Evolutionary conservation across 2,113 vertebrate species (phyloP).

Genomic region (Herpetotheres cachinnans): DNA sequence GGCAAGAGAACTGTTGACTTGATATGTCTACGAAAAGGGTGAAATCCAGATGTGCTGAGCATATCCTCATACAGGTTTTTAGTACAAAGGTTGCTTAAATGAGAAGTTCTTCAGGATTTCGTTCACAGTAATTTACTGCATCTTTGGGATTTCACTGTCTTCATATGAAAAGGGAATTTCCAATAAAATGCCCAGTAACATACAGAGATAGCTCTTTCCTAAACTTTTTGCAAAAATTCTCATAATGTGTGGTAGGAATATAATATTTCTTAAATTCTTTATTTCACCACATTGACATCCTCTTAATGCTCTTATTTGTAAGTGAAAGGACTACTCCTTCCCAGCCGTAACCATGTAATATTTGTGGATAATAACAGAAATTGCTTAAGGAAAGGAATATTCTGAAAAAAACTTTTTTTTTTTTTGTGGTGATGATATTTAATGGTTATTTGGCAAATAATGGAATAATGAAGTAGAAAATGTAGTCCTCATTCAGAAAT

Average conservation of each 20-base stretch:
- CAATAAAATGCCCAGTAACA: background rate
- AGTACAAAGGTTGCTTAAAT: background rate
- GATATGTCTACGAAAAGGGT: background rate
- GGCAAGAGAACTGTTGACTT: background rate
- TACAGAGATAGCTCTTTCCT: background rate
- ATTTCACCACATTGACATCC: background rate
- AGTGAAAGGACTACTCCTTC: background rate
- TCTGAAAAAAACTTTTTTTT: rapidly evolving
- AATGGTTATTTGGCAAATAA: background rate
- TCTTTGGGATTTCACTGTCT: background rate
- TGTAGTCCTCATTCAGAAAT: background rate
- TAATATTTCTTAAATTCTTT: background rate
- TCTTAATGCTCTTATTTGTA: background rate
- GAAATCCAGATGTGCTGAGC: background rate
- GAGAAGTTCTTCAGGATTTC: background rate
- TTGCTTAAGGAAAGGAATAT: background rate
- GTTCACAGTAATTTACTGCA: background rate
- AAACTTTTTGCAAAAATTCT: background rate
- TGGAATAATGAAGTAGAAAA: background rate
- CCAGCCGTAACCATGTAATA: background rate
- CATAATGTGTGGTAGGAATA: background rate
- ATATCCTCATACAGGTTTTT: background rate
- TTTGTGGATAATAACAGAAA: background rate
- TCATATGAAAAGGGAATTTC: background rate
- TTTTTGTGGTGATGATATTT: background rate